A percentile compares a stretch with the other conserved stretches of the same genome.
These are phyloP conservation scores for Uria aalge DNA, from an alignment of 2,113 vertebrate genomes.

Conservation along the genomic window DNA sequence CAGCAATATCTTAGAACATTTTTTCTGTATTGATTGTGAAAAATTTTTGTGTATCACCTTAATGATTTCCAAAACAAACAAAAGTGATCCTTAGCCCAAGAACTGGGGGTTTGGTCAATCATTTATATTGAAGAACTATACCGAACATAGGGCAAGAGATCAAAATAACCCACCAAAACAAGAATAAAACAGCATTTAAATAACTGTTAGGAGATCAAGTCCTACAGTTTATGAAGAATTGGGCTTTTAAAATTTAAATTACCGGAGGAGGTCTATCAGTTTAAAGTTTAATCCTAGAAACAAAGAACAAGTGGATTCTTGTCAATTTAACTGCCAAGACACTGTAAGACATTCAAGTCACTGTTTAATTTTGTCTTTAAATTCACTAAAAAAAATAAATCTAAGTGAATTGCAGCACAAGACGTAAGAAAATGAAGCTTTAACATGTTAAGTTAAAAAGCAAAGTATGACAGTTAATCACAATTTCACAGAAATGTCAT, in stretches of 20 bases:
- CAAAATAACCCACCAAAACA: not conserved
- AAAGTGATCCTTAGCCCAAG: not conserved
- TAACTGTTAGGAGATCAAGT: not conserved
- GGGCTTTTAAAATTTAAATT: not conserved
- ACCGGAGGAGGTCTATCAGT: not conserved
- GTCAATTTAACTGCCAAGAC: not conserved
- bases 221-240: not conserved
- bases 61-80: not conserved
- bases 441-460: not conserved
- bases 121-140: not conserved
- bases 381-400: not conserved
- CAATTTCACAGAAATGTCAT: not conserved
- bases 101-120: not conserved
- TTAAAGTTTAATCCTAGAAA: not conserved
- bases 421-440: rapidly evolving
- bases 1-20: not conserved
- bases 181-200: not conserved
- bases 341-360: not conserved
- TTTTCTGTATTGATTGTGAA: not conserved
- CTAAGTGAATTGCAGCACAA: not conserved
- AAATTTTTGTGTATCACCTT: not conserved
- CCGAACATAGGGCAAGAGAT: not conserved
- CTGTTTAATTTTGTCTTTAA: not conserved
- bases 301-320: not conserved
- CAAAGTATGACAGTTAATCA: not conserved